A percentile compares a stretch with the other conserved stretches of the same genome.
phyloP scores from a whole-genome alignment of 1,140 invertebrate species.

The Drosophila chauvacae region DNA sequence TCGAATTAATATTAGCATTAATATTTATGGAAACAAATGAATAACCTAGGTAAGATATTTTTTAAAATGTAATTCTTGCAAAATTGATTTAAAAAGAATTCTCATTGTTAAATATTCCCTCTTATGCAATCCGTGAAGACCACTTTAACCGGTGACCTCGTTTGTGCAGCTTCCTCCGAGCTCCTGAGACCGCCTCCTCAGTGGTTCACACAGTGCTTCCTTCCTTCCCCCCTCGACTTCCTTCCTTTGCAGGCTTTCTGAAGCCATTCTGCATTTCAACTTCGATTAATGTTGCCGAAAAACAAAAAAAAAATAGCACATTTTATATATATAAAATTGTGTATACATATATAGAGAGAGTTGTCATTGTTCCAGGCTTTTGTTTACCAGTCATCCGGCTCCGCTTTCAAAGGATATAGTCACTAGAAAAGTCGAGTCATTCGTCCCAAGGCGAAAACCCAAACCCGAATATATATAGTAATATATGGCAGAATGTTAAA shows the following conservation, averaged over 20 bases:
- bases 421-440: constrained; percentile 29
- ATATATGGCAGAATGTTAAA: not conserved
- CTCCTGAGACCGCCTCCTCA: not conserved
- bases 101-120: not conserved
- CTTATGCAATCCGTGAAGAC: constrained; percentile 11
- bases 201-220: constrained; percentile 54
- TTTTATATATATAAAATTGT: not conserved
- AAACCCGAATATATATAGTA: not conserved
- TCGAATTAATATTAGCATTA: not conserved
- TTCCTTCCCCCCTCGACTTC: constrained; percentile 46
- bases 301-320: constrained; percentile 10
- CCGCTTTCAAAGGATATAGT: constrained; percentile 21
- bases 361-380: constrained; percentile 38
- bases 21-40: not conserved
- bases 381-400: constrained; percentile 60
- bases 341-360: constrained; percentile 1
- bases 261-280: constrained; percentile 56
- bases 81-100: not conserved
- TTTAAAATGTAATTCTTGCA: too few relatives aligned
- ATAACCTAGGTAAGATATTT: too few relatives aligned
- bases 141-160: constrained; percentile 5
- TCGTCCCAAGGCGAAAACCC: not conserved
- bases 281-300: constrained; percentile 74
- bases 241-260: constrained; percentile 27
- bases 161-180: constrained; percentile 26